Percentiles rank a stretch among this genome's conserved stretches.
These are phyloP conservation scores for Distichodus sexfasciatus DNA, from an alignment of 2,797 vertebrate genomes.

Conservation along the genomic window DNA sequence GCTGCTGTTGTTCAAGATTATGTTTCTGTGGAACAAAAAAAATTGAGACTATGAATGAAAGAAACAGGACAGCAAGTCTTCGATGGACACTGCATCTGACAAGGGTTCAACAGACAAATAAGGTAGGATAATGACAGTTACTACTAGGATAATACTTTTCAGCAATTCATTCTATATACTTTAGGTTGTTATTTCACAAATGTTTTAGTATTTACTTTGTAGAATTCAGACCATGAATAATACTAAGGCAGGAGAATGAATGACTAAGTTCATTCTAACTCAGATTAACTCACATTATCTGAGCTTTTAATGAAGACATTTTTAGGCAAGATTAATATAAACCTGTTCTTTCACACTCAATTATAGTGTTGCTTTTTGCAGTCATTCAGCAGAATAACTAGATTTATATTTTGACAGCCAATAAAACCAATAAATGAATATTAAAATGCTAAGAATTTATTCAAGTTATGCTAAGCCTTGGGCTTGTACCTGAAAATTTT, in stretches of 20 bases:
- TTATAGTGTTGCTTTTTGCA: too few species aligned
- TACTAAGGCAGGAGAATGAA: too few species aligned
- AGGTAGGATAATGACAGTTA: too few species aligned
- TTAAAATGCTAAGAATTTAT: background rate
- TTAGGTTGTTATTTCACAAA: too few species aligned
- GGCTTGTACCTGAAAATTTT: background rate
- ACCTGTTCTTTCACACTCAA: background rate
- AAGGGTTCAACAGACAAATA: too few species aligned
- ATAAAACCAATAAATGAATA: background rate
- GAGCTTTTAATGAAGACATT: background rate
- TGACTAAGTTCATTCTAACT: background rate
- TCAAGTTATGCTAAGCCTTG: background rate
- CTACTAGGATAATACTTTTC: too few species aligned
- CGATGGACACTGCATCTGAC: too few species aligned
- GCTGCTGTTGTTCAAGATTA: conserved; percentile 5
- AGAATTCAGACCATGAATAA: too few species aligned
- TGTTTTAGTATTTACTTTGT: too few species aligned
- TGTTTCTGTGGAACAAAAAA: background rate
- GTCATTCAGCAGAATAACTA: background rate
- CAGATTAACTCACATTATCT: background rate
- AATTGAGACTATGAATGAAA: conserved; percentile 1
- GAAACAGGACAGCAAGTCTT: background rate
- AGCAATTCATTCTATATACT: too few species aligned
- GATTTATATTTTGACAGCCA: background rate
- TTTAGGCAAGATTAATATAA: background rate